Base-by-base conservation (phyloP, 2,888 invertebrate species). In the Drosophila cracens region DNA sequence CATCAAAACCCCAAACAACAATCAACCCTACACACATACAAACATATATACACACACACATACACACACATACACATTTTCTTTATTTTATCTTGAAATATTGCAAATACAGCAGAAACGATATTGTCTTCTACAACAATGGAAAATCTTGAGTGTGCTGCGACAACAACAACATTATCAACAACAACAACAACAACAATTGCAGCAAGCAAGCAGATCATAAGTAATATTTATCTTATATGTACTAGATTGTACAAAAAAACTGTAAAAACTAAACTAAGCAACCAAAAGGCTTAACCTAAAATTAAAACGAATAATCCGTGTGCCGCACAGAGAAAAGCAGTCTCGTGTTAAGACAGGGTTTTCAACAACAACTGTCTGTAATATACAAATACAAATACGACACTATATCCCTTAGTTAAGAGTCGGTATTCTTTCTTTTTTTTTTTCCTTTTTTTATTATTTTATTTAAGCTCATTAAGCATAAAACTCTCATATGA, bases 201-300 rank as follows among this genome's bases (percentile, higher is more conserved):
- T 56, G 49, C 67, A 53, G 54, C 48, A 63, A 53, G 54, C 48
- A 63, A 64, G 21, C 57, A 51, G 61, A 64, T 70, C 16, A 49
- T 46, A 53, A 66, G 68, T 80, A 75, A 72, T 74, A 74, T 72
- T 71, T 72, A 86, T 68, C 65, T 66, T 70, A 74, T 66, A 79
- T 87, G 86, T 88, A 82, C 83, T 82, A 73, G 83, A 87, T 88
- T 83, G 86, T 88, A 83, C 83, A 80, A 43, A 48, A 48, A 33
- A 33, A 33, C 29, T 36, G 10, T 36, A 21, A 46, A 36, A 66
- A 52, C 40, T 63, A 70, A 79, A 76, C 31, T 70, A 73, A 80
- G 70, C 75, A 69, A 46, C 46, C 62, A 79, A 62, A 48, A 60
- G 53, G 38, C 56, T 57, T 36, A 56, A 66, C 46, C 49, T 51